Conservation (phyloP, 2,888 invertebrate species). For the Atrina japonica region DNA sequence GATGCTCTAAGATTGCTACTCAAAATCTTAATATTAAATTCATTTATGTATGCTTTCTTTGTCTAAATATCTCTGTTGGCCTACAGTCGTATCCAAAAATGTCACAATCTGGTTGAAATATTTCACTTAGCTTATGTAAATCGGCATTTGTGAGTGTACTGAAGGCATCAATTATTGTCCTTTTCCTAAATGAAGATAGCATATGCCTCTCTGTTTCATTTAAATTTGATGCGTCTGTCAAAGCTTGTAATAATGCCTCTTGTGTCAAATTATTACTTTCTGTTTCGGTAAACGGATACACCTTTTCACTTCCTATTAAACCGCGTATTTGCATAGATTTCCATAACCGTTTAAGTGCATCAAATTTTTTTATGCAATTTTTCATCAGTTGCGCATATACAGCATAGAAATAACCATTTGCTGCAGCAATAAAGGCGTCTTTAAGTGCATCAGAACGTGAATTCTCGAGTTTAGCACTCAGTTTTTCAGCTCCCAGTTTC, state of each 20-base stretch:
- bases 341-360: conserved; percentile 46
- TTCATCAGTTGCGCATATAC: too few relatives aligned
- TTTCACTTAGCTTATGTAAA: conserved; percentile 30
- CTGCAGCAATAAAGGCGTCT: too few relatives aligned
- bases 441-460: not conserved
- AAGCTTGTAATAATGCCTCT: conserved; percentile 27
- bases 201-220: not conserved
- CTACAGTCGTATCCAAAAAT: conserved; percentile 52
- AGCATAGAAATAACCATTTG: too few relatives aligned
- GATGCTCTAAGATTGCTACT: too few relatives aligned
- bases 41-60: too few relatives aligned
- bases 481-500: conserved; percentile 12
- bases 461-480: not conserved
- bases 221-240: conserved; percentile 30
- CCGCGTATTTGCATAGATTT: conserved; percentile 52
- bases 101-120: conserved; percentile 51
- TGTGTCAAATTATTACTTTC: conserved; percentile 33
- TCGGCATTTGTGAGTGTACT: conserved; percentile 27
- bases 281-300: conserved; percentile 41
- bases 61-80: not conserved
- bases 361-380: too few relatives aligned
- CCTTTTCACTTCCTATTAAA: conserved; percentile 43
- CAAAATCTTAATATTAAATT: too few relatives aligned
- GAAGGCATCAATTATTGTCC: conserved; percentile 46
- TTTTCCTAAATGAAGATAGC: conserved; percentile 27